phyloP scores from a whole-genome alignment of 2,888 invertebrate genomes.

The Allygus modestus region DNA sequence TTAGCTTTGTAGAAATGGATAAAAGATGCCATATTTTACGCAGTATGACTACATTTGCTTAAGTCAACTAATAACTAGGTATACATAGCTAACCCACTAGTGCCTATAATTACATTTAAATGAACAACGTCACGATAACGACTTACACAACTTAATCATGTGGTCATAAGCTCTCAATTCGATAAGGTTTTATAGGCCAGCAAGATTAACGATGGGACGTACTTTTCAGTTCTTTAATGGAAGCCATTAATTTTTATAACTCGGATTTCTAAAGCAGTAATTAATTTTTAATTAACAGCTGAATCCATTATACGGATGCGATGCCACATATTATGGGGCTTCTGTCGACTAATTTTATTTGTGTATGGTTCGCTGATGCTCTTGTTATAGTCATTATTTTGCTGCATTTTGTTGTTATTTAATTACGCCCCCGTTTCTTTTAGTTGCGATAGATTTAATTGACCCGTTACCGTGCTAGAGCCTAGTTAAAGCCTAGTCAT shows the following conservation, averaged over 20 bases:
- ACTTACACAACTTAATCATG: too few species aligned
- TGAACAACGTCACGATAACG: too few species aligned
- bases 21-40: too few species aligned
- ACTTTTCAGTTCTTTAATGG: background rate
- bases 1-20: too few species aligned
- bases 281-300: conserved; percentile 34
- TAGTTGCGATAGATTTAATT: background rate
- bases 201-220: too few species aligned
- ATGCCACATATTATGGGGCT: conserved; percentile 12
- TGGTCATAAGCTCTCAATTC: too few species aligned
- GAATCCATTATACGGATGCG: background rate
- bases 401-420: conserved; percentile 35
- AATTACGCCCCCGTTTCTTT: conserved; percentile 4
- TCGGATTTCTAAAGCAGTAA: background rate
- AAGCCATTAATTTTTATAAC: background rate
- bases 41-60: too few species aligned
- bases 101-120: too few species aligned
- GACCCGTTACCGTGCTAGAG: background rate
- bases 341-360: conserved; percentile 25
- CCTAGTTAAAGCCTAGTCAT: background rate
- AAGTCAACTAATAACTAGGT: too few species aligned
- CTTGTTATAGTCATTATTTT: conserved; percentile 20
- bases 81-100: too few species aligned
- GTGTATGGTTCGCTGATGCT: conserved; percentile 6
- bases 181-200: too few species aligned